Base-by-base conservation (phyloP, 2,797 vertebrate species). In the Nannoperca australis region DNA sequence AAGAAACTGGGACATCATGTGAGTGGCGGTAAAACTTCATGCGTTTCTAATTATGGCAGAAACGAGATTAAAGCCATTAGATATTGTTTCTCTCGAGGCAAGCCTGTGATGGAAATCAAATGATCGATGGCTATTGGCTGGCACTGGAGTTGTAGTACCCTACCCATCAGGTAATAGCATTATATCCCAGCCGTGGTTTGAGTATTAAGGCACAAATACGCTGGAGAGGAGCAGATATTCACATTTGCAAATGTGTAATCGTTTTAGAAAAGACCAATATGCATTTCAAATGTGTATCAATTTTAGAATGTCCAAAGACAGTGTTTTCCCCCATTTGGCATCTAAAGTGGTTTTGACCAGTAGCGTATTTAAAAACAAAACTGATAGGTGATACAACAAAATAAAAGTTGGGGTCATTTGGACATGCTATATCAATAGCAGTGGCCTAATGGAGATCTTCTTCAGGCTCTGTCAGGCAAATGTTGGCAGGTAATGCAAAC, bases 1-100 rank as follows among this genome's bases (percentile, higher is more conserved):
- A 83, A 42, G 80, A 92, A 93, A 92, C 76, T 92, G 73, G 92
- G 90, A 68, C 92, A 86, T 87, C 82, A 90, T 91, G 88, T 78
- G 93, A 90, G 73, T 58, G 49, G 77, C 42, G 55, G 65, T 78
- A 71, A 70, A 87, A 85, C 83, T 83, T 81, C 83, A 89, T 85
- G 83, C 13, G 80, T 90, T 90, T 86, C 91, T 89, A 91, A 92
- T 92, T 92, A 90, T 80, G 84, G 76, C 44, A 38, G 45, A 77
- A 81, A 81, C 50, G 30, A 77, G 80, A 85, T 61, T 82, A 76
- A 85, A 79, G 38, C 30, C 45, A 73, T 70, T 63, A 32, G 49
- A 83, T 73, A 56, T 76, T 42, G 61, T 56, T 79, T 81, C 67
- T 73, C 67, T 24, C 10, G 55, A 63, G 66, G 62, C 49, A 64